Evolutionary conservation across 2,797 vertebrate genomes (phyloP).

Genomic region (Falco columbarius): DNA sequence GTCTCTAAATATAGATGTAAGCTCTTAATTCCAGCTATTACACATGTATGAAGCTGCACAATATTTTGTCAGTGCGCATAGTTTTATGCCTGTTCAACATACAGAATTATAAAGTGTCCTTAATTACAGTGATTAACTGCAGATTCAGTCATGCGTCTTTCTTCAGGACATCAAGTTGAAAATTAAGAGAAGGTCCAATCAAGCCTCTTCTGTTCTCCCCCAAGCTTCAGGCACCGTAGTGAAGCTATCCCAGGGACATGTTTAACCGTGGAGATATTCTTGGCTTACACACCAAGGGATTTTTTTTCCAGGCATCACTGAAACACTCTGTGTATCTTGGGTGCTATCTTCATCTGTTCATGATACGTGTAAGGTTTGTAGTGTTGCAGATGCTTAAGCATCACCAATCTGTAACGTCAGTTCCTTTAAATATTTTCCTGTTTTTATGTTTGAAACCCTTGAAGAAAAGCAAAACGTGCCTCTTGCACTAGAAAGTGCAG

Average conservation of each 20-base stretch:
- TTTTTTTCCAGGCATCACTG: neutral
- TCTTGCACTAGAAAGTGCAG: neutral
- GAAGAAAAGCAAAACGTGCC: neutral
- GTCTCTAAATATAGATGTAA: neutral
- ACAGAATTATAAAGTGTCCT: neutral
- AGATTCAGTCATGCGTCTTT: neutral
- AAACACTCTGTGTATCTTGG: accelerated
- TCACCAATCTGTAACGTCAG: neutral
- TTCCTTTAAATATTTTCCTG: neutral
- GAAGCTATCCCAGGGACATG: neutral
- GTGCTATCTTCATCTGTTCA: neutral
- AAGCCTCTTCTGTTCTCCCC: neutral
- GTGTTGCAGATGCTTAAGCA: neutral
- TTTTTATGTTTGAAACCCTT: neutral
- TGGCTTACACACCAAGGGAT: neutral
- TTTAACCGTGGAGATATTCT: neutral
- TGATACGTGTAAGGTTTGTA: neutral
- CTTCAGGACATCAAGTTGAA: neutral
- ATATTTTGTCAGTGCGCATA: neutral
- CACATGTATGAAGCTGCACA: neutral
- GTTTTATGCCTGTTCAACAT: neutral
- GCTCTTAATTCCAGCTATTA: neutral
- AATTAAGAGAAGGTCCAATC: neutral
- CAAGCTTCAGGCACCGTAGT: neutral
- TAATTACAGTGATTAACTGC: neutral